Percentiles rank a stretch among this genome's conserved stretches.
Conservation (phyloP, 64 coral and sea anemone species). For the Orbicella faveolata region DNA sequence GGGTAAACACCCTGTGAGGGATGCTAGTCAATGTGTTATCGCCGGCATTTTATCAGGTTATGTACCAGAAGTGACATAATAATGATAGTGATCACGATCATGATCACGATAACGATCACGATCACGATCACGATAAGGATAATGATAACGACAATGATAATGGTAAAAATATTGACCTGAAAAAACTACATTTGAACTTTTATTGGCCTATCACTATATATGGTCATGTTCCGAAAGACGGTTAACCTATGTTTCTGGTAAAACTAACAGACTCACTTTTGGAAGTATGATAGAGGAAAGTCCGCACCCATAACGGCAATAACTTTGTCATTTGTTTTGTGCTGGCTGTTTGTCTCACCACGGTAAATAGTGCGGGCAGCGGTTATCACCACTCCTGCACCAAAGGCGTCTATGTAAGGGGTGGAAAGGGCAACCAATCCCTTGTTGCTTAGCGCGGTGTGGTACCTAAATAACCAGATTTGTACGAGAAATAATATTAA, state of each 20-base stretch:
- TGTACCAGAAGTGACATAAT: too few relatives aligned
- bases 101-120: too few relatives aligned
- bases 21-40: neutral
- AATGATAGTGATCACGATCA: too few relatives aligned
- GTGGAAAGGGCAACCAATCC: neutral
- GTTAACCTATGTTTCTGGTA: neutral
- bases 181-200: too few relatives aligned
- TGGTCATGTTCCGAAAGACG: too few relatives aligned
- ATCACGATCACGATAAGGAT: too few relatives aligned
- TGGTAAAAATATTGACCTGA: too few relatives aligned
- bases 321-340: conserved; percentile 9
- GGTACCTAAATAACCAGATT: neutral
- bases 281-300: conserved; percentile 46
- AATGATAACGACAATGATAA: too few relatives aligned
- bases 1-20: neutral
- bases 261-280: conserved; percentile 13
- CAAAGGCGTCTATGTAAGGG: conserved; percentile 34
- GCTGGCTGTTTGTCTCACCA: neutral
- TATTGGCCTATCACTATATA: too few relatives aligned
- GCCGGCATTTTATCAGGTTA: neutral
- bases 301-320: conserved; percentile 52
- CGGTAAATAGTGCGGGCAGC: conserved; percentile 26
- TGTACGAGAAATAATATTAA: neutral
- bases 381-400: conserved; percentile 27
- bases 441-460: neutral